These are phyloP conservation scores for Strix aluco DNA, from an alignment of 2,113 vertebrate genomes.

Conservation along the genomic window DNA sequence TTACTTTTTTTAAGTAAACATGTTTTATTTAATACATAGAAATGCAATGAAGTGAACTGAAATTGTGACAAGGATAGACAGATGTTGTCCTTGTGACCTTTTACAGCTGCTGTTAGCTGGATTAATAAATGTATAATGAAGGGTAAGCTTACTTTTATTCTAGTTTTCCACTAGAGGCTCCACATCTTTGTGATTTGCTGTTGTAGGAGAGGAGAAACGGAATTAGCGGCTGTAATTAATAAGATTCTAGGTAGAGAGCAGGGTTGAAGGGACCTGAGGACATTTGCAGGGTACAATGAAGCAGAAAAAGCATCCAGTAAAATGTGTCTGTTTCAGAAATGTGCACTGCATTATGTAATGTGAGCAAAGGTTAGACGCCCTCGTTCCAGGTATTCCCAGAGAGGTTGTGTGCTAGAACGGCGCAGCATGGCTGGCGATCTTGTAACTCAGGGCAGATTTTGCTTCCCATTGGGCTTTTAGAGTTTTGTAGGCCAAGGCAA, in stretches of 20 bases:
- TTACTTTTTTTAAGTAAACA: not conserved
- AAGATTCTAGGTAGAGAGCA: not conserved
- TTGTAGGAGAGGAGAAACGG: not conserved
- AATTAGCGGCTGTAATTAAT: not conserved
- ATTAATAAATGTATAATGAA: not conserved
- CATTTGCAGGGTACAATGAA: not conserved
- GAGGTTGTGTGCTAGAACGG: not conserved
- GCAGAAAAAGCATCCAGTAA: not conserved
- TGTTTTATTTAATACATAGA: not conserved
- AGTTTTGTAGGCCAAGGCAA: not conserved
- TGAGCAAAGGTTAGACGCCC: not conserved
- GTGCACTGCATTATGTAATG: fast-evolving
- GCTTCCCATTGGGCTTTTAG: not conserved
- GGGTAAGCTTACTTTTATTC: not conserved
- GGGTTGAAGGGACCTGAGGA: not conserved
- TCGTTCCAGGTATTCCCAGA: not conserved
- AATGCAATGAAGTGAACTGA: not conserved
- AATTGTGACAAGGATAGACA: not conserved
- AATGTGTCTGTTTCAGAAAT: not conserved
- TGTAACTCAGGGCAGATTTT: not conserved
- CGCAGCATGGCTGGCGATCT: fast-evolving
- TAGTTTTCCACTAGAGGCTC: not conserved
- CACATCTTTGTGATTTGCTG: not conserved
- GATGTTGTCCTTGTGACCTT: not conserved
- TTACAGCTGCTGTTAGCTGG: not conserved